Conservation (phyloP, 2,113 vertebrate species). For the Columba janthina region DNA sequence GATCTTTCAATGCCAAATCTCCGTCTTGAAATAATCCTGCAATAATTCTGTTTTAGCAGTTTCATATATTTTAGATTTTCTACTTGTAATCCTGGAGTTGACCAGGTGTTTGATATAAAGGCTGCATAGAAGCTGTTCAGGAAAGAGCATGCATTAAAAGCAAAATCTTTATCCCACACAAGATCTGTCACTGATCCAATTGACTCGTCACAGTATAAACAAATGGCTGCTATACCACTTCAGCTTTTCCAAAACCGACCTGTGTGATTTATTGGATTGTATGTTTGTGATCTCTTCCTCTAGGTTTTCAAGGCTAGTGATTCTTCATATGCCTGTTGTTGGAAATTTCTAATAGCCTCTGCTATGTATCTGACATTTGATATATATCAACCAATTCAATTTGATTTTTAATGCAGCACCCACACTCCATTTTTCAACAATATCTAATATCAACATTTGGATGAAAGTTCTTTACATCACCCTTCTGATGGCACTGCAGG, state of each 20-base stretch:
- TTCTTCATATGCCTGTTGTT: background rate
- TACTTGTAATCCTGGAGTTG: slow-evolving; percentile 5
- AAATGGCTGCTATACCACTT: background rate
- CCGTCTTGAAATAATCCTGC: background rate
- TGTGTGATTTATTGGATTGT: slow-evolving; percentile 29
- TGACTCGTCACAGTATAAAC: background rate
- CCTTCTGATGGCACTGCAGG: background rate
- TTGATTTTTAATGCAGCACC: background rate
- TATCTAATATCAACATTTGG: background rate
- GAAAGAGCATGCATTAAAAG: background rate
- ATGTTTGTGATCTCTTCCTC: slow-evolving; percentile 27
- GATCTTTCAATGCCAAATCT: background rate
- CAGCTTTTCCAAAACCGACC: background rate
- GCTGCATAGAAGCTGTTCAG: background rate
- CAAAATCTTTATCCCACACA: background rate
- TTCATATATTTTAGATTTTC: slow-evolving; percentile 20
- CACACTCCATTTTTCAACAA: background rate
- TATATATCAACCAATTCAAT: background rate
- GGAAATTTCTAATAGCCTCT: background rate
- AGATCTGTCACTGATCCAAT: background rate
- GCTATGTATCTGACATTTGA: background rate
- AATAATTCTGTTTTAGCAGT: slow-evolving; percentile 17
- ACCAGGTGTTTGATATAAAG: background rate
- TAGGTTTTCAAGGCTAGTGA: slow-evolving; percentile 25
- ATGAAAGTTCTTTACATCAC: background rate